Conservation (phyloP, 92 coral and sea anemone species). For the Porites lobata region DNA sequence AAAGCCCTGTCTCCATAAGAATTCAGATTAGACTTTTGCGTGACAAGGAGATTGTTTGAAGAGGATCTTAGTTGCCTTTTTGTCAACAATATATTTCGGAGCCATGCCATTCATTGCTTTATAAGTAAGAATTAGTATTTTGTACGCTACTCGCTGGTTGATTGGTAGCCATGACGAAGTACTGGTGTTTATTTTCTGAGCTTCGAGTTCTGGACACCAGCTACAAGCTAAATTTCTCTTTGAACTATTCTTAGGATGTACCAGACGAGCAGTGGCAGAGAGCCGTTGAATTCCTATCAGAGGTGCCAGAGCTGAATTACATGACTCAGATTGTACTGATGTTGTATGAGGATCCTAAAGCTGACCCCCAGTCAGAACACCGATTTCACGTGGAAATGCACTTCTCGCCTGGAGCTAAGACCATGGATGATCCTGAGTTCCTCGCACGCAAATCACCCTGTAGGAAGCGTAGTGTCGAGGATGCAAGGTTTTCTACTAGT, state of each 20-base stretch:
- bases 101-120: too few species aligned
- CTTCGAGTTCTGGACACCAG: too few species aligned
- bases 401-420: constrained; percentile 92
- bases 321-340: constrained; percentile 96
- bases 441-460: constrained; percentile 38
- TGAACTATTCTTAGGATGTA: constrained; percentile 52
- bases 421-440: constrained; percentile 65
- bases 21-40: too few species aligned
- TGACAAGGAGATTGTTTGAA: too few species aligned
- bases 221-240: too few species aligned
- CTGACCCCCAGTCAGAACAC: constrained; percentile 81
- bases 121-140: too few species aligned
- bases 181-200: too few species aligned
- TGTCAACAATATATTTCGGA: too few species aligned
- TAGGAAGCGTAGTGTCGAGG: constrained; percentile 43
- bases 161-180: too few species aligned
- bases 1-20: too few species aligned
- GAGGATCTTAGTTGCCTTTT: too few species aligned
- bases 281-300: constrained; percentile 83
- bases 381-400: constrained; percentile 94
- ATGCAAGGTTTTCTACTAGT: neutral
- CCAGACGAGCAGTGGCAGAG: constrained; percentile 91
- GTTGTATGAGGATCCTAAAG: constrained; percentile 98
- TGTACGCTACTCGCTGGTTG: too few species aligned
- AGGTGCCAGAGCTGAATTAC: constrained; percentile 95